Base-by-base conservation (phyloP, 1,140 invertebrate genomes). In the Drosophila triauraria region DNA sequence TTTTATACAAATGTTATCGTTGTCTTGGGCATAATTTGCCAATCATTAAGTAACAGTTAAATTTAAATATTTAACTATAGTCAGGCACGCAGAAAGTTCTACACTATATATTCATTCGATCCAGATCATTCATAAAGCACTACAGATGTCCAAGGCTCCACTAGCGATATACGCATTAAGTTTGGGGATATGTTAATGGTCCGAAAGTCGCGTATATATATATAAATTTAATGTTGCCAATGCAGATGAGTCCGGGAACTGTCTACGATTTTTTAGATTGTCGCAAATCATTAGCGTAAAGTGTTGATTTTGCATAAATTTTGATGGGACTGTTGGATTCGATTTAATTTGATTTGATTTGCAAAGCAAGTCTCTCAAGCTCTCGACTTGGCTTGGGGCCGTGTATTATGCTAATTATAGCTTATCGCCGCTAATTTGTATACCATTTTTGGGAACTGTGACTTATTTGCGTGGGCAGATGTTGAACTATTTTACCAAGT, bases 261-360 rank as follows among this genome's bases (percentile, higher is more conserved):
- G 74, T 78, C 76, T 56, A 20, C 43, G 43, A 44, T 65, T 69
- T 61, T 48, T 56, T 56, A 54, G 69, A 38, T 60, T 60, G 65
- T 84, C 85, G 62, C 81, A 84, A 90, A 84, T 88, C 74, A 90
- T 90, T 81, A 69, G 84, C 59, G 69, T 69, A 78, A 88, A 88
- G 85, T 88, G 84, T 84, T 78, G 76, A 78, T 65, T 88, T 84
- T 85, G 84, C 85, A 87, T 90, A 90, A 85, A 81, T 85, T 86
- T 44, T 17, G 59, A 74, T 54, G 53, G 35, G 35, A 10, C 35
- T 56, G 32, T 70, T 43, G 74, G 50, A 57, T 67, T 71, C 35
- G 61, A 57, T 59, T 67, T 51, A 17, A 53, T 32, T 50, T 47
- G 30, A 65, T 72, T 75, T 77, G 38, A 78, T 84, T 84, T 78